phyloP scores from a whole-genome alignment of 2,888 invertebrate genomes.

The Cylloceria caligata region DNA sequence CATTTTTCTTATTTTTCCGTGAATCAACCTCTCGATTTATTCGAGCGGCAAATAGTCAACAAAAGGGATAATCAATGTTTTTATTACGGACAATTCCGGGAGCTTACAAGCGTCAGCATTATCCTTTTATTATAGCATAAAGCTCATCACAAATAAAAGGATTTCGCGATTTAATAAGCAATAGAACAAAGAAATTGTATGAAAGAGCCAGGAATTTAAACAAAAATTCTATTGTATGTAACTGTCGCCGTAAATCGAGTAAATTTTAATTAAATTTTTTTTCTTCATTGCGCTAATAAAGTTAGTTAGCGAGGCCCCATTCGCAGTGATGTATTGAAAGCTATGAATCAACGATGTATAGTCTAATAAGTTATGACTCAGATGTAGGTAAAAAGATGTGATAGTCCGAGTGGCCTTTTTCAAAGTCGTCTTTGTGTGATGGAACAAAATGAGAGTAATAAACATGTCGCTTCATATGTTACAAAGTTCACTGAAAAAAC shows the following conservation, averaged over 20 bases:
- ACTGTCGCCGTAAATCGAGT: conserved; percentile 34
- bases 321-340: conserved; percentile 26
- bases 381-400: neutral
- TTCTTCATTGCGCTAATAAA: conserved; percentile 28
- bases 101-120: neutral
- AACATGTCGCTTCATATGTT: conserved; percentile 10
- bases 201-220: neutral
- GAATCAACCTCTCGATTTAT: no score
- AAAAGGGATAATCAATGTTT: conserved; percentile 1
- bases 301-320: conserved; percentile 15
- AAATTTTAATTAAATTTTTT: conserved; percentile 58
- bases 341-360: conserved; percentile 7
- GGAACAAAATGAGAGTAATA: neutral
- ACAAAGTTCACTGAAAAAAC: conserved; percentile 10
- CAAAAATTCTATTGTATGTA: neutral
- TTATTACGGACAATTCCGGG: conserved; percentile 20
- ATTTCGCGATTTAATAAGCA: conserved; percentile 4
- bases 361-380: neutral
- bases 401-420: neutral
- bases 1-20: no score
- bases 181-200: conserved; percentile 26
- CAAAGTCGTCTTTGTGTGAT: neutral
- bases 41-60: neutral
- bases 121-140: neutral
- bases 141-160: neutral